Base-by-base conservation (phyloP, 1,140 invertebrate genomes). In the Harlomillsia oculata region DNA sequence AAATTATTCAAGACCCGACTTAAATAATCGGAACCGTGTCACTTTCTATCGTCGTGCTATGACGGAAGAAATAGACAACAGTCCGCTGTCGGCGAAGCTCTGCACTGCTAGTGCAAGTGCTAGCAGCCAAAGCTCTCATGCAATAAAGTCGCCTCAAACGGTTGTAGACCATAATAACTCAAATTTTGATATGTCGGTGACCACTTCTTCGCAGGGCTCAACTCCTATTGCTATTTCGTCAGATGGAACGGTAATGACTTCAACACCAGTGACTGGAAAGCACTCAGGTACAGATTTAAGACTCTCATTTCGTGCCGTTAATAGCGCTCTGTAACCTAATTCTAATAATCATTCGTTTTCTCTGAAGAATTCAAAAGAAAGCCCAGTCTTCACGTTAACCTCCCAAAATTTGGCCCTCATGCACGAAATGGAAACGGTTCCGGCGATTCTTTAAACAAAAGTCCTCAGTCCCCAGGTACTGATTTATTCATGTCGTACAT, bases 361-460 rank as follows among this genome's bases (percentile, higher is more conserved):
- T 40, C 34, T 51, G 29, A 50, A 60, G 62, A 59, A 50, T 54
- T 64, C 28, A 60, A 55, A 40, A 30, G 62, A 29, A 64, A 64
- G 34, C 62, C 62, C 39, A 64, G 62, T 46, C 57, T 64, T 32
- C 57, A 64, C 50, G 62, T 64, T 37, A 53, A 56, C 5, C 34
- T 60, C 21, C 57, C 62, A 32, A 64, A 64, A 55, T 63, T 57
- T 52, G 60, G 54, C 44, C 40, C 34, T 4, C 62, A 63, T 20
- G 46, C 58, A 50, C 65, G 65, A 39, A 64, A 63, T 48, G 66
- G 66, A 20, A 64, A 63, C 44, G 66, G 66, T n/a, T 67, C 66
- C 25, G 63, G 65, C 43, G 65, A 67, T 26, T 67, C 66, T 39
- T 61, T 67, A 43, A 66, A 67, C 57, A 66, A 65, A 37, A 66